These are phyloP conservation scores for Notodonta dromedarius DNA, from an alignment of 2,888 invertebrate species.

Conservation along the genomic window DNA sequence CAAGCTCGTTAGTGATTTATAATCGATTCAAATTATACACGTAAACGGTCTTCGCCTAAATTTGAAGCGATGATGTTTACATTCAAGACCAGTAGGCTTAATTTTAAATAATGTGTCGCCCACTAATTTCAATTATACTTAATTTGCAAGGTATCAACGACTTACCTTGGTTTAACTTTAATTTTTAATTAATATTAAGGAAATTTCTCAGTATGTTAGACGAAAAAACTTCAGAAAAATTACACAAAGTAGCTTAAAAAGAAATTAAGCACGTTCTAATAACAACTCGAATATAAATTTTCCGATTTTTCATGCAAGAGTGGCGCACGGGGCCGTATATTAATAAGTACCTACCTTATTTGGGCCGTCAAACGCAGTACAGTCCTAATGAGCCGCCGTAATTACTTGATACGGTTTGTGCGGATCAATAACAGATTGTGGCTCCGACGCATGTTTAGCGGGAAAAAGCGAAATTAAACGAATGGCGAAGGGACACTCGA, in stretches of 20 bases:
- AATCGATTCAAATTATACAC: constrained; percentile 68
- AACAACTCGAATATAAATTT: constrained; percentile 15
- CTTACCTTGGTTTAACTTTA: background rate
- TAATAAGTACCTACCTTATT: constrained; percentile 21
- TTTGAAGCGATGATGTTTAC: background rate
- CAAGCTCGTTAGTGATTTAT: constrained; percentile 71
- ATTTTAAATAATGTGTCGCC: background rate
- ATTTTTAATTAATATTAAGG: background rate
- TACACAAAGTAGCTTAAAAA: constrained; percentile 25
- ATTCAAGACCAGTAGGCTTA: no score
- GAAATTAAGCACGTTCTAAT: constrained; percentile 22
- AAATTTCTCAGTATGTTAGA: background rate
- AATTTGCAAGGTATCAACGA: background rate
- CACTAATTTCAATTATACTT: background rate
- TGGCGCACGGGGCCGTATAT: constrained; percentile 20
- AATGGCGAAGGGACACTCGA: constrained; percentile 63
- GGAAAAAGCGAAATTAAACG: constrained; percentile 55
- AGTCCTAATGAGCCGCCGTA: constrained; percentile 25
- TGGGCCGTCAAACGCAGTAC: constrained; percentile 23
- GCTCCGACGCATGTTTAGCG: constrained; percentile 29
- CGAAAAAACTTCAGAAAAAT: constrained; percentile 17
- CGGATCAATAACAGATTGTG: constrained; percentile 25
- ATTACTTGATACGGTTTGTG: constrained; percentile 15
- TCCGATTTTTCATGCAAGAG: constrained; percentile 23
- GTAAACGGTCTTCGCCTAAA: constrained; percentile 34